Conservation (phyloP, 2,113 vertebrate species). For the Dicaeum eximium region DNA sequence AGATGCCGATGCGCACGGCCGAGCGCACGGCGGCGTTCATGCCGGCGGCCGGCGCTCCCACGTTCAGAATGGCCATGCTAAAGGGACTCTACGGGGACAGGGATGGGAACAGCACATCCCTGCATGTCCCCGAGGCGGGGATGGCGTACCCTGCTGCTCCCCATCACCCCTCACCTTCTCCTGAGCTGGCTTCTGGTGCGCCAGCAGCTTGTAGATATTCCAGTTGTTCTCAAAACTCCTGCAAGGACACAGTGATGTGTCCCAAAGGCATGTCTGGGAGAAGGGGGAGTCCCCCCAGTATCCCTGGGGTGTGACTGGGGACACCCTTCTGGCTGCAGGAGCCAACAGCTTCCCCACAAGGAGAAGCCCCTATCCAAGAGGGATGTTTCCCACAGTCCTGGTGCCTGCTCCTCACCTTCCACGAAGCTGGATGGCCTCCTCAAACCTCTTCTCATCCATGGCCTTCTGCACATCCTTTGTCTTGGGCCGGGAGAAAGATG, state of each 20-base stretch:
- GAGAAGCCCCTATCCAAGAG: background rate
- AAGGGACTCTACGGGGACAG: conserved; percentile 71
- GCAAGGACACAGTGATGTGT: background rate
- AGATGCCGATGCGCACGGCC: conserved; percentile 80
- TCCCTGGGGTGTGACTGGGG: background rate
- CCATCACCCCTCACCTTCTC: conserved; percentile 67
- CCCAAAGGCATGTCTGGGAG: background rate
- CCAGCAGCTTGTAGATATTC: conserved; percentile 91
- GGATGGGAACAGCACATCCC: fast-evolving
- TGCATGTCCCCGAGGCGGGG: fast-evolving
- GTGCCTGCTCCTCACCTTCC: conserved; percentile 76
- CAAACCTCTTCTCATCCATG: conserved; percentile 91
- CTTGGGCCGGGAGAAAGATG: background rate
- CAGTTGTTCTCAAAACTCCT: conserved; percentile 98
- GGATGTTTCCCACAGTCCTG: background rate
- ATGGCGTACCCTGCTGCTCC: background rate
- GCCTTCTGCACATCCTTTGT: conserved; percentile 90
- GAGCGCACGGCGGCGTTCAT: conserved; percentile 93
- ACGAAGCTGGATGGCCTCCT: conserved; percentile 88
- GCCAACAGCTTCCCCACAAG: fast-evolving
- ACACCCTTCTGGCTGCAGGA: background rate
- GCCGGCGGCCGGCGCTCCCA: conserved; percentile 89
- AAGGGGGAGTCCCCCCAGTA: background rate
- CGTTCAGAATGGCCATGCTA: conserved; percentile 88
- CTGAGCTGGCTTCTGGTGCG: conserved; percentile 79